Evolutionary conservation across 2,113 vertebrate genomes (phyloP).

Genomic region (Camelus dromedarius): DNA sequence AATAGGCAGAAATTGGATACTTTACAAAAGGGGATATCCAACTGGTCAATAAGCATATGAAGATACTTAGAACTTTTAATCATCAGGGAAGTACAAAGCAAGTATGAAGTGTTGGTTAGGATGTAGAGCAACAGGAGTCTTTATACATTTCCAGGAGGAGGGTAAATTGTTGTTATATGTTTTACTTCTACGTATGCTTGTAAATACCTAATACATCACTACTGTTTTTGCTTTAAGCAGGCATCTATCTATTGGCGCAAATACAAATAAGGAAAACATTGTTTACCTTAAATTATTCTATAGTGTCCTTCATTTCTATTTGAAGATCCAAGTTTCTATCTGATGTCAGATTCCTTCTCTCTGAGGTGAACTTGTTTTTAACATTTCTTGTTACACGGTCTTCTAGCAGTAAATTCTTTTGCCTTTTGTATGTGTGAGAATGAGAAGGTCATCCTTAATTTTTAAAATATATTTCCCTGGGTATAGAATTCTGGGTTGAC

Average conservation of each 20-base stretch:
- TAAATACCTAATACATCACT: slow-evolving; percentile 12
- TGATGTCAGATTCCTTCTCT: not conserved
- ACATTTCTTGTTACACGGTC: not conserved
- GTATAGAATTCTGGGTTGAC: not conserved
- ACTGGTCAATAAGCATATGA: not conserved
- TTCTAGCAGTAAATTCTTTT: not conserved
- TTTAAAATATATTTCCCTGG: not conserved
- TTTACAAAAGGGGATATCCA: not conserved
- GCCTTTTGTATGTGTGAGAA: not conserved
- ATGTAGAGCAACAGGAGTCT: not conserved
- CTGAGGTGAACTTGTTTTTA: not conserved
- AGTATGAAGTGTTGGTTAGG: not conserved
- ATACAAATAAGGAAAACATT: slow-evolving; percentile 20
- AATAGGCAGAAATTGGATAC: not conserved
- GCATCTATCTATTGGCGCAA: not conserved
- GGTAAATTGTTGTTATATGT: not conserved
- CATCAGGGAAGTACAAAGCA: not conserved
- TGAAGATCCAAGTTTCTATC: not conserved
- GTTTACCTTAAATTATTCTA: not conserved
- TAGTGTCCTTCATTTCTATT: not conserved
- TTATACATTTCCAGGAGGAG: not conserved
- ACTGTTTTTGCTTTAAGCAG: not conserved
- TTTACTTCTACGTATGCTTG: not conserved
- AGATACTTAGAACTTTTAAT: slow-evolving; percentile 16
- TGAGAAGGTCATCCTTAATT: not conserved